These are phyloP conservation scores for Cephus nigrinus DNA, from an alignment of 2,888 invertebrate species.

Conservation along the genomic window DNA sequence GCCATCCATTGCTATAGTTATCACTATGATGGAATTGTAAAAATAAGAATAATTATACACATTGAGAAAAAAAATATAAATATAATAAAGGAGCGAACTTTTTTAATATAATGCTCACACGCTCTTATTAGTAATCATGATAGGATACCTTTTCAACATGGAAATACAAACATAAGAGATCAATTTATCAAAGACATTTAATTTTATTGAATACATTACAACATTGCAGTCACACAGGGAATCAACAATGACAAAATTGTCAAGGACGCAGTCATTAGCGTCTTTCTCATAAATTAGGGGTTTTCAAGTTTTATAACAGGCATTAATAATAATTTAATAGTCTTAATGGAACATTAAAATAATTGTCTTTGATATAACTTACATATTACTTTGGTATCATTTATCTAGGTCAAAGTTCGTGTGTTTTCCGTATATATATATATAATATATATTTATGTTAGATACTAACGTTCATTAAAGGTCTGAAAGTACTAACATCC, in stretches of 20 bases:
- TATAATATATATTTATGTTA: constrained; percentile 40
- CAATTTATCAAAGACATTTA: constrained; percentile 49
- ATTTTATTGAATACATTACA: constrained; percentile 56
- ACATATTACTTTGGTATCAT: constrained; percentile 41
- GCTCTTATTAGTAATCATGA: background rate
- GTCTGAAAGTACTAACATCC: constrained; percentile 51
- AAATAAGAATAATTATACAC: background rate
- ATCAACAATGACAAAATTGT: constrained; percentile 42
- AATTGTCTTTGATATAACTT: constrained; percentile 48
- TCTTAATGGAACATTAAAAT: constrained; percentile 49
- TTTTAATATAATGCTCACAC: background rate
- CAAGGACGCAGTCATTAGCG: constrained; percentile 45
- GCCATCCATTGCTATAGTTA: background rate
- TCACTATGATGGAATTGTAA: background rate
- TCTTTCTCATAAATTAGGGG: constrained; percentile 27
- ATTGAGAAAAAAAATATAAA: background rate
- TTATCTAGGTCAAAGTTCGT: constrained; percentile 18
- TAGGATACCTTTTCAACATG: background rate
- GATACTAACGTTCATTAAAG: constrained; percentile 48
- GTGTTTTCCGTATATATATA: constrained; percentile 14
- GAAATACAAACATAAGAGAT: background rate
- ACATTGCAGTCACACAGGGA: constrained; percentile 43
- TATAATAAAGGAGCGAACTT: background rate
- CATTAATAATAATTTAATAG: constrained; percentile 55
- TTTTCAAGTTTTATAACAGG: constrained; percentile 33